These are phyloP conservation scores for Lacanobia wlatinum DNA, from an alignment of 2,888 invertebrate species.

Conservation along the genomic window DNA sequence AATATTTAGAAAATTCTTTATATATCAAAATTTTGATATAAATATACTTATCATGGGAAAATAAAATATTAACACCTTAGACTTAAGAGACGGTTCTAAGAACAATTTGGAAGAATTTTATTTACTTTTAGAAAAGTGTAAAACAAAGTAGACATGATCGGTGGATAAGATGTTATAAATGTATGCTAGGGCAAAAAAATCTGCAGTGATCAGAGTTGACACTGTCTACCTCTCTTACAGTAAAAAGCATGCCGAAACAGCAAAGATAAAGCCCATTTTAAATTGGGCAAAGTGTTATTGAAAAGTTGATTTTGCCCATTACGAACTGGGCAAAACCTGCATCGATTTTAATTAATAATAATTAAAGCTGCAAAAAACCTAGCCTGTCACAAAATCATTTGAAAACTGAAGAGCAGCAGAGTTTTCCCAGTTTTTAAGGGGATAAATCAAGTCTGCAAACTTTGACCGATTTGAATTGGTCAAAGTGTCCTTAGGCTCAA, in stretches of 20 bases:
- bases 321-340: not conserved
- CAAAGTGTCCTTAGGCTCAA: not conserved
- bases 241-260: not conserved
- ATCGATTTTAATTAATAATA: not conserved
- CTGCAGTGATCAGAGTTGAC: not conserved
- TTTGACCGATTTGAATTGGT: not conserved
- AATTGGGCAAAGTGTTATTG: not conserved
- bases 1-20: not conserved
- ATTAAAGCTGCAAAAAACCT: not conserved
- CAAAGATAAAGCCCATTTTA: not conserved
- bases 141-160: not conserved
- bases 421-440: not conserved
- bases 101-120: conserved; percentile 21
- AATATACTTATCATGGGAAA: conserved; percentile 14
- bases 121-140: conserved; percentile 14
- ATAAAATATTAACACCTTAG: not conserved
- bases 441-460: not conserved
- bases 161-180: conserved; percentile 11
- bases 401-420: not conserved
- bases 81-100: conserved; percentile 8
- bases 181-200: conserved; percentile 5
- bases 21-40: conserved; percentile 23
- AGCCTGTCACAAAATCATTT: not conserved
- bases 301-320: conserved; percentile 8
- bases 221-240: not conserved